Conservation (phyloP, 2,113 vertebrate genomes). For the Eudyptes chrysolophus region DNA sequence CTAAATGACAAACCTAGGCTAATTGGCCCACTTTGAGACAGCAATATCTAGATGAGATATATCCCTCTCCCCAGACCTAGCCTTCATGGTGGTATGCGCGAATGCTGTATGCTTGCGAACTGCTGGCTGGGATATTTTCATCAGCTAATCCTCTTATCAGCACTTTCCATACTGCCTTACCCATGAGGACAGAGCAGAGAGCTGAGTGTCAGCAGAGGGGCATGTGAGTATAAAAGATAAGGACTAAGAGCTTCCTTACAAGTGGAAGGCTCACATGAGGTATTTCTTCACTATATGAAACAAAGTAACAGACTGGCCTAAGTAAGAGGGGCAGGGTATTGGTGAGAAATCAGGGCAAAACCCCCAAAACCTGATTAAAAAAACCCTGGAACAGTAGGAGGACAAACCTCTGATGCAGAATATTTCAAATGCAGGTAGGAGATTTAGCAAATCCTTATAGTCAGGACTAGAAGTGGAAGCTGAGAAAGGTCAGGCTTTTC, state of each 20-base stretch:
- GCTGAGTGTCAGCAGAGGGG: neutral
- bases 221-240: neutral
- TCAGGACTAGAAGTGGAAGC: neutral
- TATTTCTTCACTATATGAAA: neutral
- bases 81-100: neutral
- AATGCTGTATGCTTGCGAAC: neutral
- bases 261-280: neutral
- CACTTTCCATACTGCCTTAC: neutral
- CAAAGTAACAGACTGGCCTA: neutral
- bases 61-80: neutral
- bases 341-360: neutral
- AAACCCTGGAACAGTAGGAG: neutral
- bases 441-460: neutral
- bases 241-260: neutral
- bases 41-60: neutral
- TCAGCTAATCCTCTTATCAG: neutral
- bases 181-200: neutral
- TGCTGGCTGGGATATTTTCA: neutral
- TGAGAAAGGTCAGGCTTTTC: neutral
- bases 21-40: conserved; percentile 5
- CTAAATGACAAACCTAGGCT: neutral
- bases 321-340: neutral
- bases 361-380: neutral
- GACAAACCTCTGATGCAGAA: neutral
- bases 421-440: neutral